These are phyloP conservation scores for Oophaga pumilio DNA, from an alignment of 2,113 vertebrate genomes.

Conservation along the genomic window DNA sequence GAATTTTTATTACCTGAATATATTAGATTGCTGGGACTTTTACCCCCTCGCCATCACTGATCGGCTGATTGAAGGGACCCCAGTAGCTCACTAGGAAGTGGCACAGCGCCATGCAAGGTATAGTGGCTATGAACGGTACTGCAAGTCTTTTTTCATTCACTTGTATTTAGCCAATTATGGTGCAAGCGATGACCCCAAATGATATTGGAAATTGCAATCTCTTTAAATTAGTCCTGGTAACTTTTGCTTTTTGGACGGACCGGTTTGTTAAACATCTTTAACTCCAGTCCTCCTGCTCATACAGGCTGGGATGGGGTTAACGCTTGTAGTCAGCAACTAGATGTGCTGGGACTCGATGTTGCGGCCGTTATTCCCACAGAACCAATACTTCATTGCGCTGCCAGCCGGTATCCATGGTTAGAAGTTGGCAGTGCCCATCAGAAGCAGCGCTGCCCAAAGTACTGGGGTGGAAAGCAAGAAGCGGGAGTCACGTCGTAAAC, in stretches of 20 bases:
- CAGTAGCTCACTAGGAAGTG: too few species aligned
- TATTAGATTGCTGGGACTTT: too few species aligned
- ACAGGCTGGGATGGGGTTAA: neutral
- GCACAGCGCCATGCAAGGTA: too few species aligned
- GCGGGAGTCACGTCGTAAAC: conserved; percentile 34
- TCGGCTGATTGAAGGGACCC: too few species aligned
- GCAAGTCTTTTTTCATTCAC: too few species aligned
- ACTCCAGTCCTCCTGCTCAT: neutral
- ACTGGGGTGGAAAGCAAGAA: neutral
- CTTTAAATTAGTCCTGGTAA: neutral
- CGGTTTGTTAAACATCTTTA: too few species aligned
- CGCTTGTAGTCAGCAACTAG: neutral
- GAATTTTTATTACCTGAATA: too few species aligned
- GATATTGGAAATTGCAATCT: neutral
- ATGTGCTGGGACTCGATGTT: neutral
- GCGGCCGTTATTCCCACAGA: neutral
- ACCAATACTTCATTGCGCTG: neutral
- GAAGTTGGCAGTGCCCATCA: neutral
- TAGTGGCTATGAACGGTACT: too few species aligned
- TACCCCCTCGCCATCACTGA: too few species aligned
- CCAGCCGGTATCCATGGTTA: conserved; percentile 18
- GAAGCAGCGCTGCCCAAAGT: neutral
- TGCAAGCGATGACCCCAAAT: too few species aligned
- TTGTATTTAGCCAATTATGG: too few species aligned
- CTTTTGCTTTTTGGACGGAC: too few species aligned